Evolutionary conservation across 2,797 vertebrate genomes (phyloP), one percentile per base, ranked within the genome.

Genomic region (Acanthurus leucopareius): DNA sequence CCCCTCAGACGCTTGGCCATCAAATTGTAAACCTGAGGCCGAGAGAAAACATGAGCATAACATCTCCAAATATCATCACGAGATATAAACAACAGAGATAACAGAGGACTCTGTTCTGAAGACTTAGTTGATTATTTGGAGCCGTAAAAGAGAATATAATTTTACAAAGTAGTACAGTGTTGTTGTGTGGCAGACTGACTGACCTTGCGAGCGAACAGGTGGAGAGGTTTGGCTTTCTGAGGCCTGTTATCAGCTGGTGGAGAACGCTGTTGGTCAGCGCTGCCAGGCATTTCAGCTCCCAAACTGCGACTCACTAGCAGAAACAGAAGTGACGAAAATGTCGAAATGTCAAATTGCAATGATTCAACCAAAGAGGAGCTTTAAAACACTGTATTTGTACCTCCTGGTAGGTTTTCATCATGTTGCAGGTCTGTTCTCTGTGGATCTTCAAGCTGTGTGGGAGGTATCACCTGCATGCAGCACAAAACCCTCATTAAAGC

Each of bases 161-260:
- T 42, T 9, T 2, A 45, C 16, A 54, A 35, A 6, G 9, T 15
- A 1, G 17, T 8, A 25, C 2, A 19, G 10, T 15, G 48, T 22
- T 3, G 7, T 10, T 14, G 2, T n/a, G 28, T 19, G 6, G 54
- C 14, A 10, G 10, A 38, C 19, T 9, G 3, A 25, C 85, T 71
- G 91, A 97, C 97, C 96, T 96, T 96, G 86, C 96, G 94, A 72
- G 95, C 92, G 90, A 97, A 97, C 62, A 96, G 90, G 0, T 90
- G 79, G 11, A 97, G 89, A 0, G 94, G 93, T 65, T 88, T 93
- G 15, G 77, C 93, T 87, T 85, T 96, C 64, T 79, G 90, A 44
- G 91, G 89, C 68, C 86, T 91, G 79, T n/a, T 75, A 53, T 77
- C 53, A 90, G 92, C 25, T 89, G 95, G 2, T 2, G 47, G 38